A percentile compares a stretch with the other conserved stretches of the same genome.
Evolutionary conservation across 2,888 invertebrate species (phyloP).

Genomic region (Drosophila buzzatii): DNA sequence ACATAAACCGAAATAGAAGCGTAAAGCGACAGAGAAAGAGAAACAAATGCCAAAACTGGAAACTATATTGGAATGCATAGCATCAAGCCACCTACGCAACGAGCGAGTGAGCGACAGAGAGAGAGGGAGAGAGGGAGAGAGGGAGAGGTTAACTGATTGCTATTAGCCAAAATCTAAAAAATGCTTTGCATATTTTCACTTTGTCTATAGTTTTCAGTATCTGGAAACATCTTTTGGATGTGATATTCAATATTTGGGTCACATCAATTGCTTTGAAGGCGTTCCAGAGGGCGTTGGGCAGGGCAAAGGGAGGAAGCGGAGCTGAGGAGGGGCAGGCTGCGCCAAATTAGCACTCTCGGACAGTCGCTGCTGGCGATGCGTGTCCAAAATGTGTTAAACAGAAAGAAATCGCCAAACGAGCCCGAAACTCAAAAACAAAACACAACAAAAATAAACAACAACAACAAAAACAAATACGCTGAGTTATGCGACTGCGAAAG

Average conservation of each 20-base stretch:
- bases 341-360: conserved; percentile 43
- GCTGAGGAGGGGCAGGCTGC: background rate
- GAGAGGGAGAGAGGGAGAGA: background rate
- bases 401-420: conserved; percentile 65
- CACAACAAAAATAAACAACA: conserved; percentile 11
- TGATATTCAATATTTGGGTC: conserved; percentile 47
- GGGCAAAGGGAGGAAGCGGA: too few species aligned
- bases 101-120: background rate
- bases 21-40: background rate
- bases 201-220: background rate
- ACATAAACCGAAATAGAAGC: conserved; percentile 19
- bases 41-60: conserved; percentile 25
- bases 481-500: conserved; percentile 52
- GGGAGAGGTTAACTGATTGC: background rate
- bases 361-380: conserved; percentile 30
- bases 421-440: conserved; percentile 28
- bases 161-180: background rate
- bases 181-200: conserved; percentile 61
- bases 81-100: conserved; percentile 45
- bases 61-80: conserved; percentile 59
- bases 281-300: conserved; percentile 5
- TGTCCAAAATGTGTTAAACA: conserved; percentile 69
- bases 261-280: conserved; percentile 16
- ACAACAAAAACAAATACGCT: conserved; percentile 28
- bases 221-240: conserved; percentile 42